Percentiles rank a stretch among this genome's conserved stretches.
These are phyloP conservation scores for Melieria picta DNA, from an alignment of 2,888 invertebrate species.

Conservation along the genomic window DNA sequence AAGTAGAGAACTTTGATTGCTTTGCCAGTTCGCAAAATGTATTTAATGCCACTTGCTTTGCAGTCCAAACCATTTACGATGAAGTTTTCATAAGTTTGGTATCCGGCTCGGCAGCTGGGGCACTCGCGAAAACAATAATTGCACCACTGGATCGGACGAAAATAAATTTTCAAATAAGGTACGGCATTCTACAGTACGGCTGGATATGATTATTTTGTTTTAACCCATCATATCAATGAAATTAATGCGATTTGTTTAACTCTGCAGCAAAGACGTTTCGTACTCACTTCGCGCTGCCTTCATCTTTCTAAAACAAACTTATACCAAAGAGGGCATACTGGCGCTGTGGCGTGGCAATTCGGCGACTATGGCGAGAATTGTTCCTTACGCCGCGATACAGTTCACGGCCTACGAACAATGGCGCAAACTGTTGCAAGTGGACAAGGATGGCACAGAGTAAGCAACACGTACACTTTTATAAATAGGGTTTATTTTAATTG, in stretches of 20 bases:
- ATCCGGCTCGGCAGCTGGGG: conserved; percentile 94
- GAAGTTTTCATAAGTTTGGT: conserved; percentile 83
- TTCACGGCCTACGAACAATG: conserved; percentile 98
- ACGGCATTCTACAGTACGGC: conserved; percentile 43
- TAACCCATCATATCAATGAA: not conserved
- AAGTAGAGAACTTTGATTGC: conserved; percentile 11
- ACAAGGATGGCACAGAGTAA: conserved; percentile 70
- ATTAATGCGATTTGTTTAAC: not conserved
- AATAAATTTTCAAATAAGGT: conserved; percentile 95
- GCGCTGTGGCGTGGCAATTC: conserved; percentile 98
- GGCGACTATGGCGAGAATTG: conserved; percentile 96
- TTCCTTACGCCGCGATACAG: conserved; percentile 98
- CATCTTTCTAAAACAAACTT: conserved; percentile 75
- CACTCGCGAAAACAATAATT: conserved; percentile 93
- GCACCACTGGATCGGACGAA: conserved; percentile 98
- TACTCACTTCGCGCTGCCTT: conserved; percentile 80
- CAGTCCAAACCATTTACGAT: conserved; percentile 68
- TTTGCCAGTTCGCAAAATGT: not conserved
- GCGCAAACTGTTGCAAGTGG: conserved; percentile 82
- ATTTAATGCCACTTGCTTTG: conserved; percentile 7
- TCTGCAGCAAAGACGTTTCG: conserved; percentile 70
- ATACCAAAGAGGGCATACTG: conserved; percentile 79
- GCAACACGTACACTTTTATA: conserved; percentile 37
- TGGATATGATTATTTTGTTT: not conserved
- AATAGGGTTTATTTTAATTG: not conserved